Base-by-base conservation (phyloP, 92 coral and sea anemone genomes). In the Zoanthus sansibaricus region DNA sequence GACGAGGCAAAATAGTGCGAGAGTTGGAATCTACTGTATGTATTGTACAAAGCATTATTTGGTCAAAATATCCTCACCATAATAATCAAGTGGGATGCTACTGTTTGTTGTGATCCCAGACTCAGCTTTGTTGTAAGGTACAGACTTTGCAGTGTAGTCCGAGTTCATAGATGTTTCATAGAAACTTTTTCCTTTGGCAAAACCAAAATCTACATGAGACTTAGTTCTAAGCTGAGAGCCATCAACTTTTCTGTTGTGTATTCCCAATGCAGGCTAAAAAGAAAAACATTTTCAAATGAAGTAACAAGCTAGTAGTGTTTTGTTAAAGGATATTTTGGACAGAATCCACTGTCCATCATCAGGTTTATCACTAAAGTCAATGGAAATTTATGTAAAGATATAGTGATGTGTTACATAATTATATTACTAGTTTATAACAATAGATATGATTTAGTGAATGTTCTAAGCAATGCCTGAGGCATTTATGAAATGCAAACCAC, bases 211-310 rank as follows among this genome's bases (percentile, higher is more conserved):
- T 13, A 96, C 95, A 78, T 96, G 93, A 61, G 99, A 96, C 64
- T 93, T 90, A 45, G 99, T 96, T 52, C 98, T 70, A 14, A 96
- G 94, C 30, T 95, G 89, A 13, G 99, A 95, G n/a, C 99, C 99
- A 87, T 96, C 94, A 31, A 96, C 99, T 59, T 90, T 90, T 70
- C 86, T 72, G 76, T 92, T 92, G 67, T 88, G 94, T 77, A 84
- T 74, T 83, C 88, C 92, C n/a, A 83, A 70, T 16, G 98, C 91
- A 14, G 98, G 98, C 98, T 95, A 46, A 82, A 31, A 52, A 12
- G 58, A 48, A 4, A 68, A n/a, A 67, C 11, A 47, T 8, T 55
- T 42, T 9, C 45, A 46, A 49, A 11, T 11, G 7, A 49, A 11
- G 25, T 25, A 25, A 25, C 25, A 25, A 25, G 25, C 25, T 25